These are phyloP conservation scores for Cecidostiba fungosa DNA, from an alignment of 2,888 invertebrate genomes.

Conservation along the genomic window DNA sequence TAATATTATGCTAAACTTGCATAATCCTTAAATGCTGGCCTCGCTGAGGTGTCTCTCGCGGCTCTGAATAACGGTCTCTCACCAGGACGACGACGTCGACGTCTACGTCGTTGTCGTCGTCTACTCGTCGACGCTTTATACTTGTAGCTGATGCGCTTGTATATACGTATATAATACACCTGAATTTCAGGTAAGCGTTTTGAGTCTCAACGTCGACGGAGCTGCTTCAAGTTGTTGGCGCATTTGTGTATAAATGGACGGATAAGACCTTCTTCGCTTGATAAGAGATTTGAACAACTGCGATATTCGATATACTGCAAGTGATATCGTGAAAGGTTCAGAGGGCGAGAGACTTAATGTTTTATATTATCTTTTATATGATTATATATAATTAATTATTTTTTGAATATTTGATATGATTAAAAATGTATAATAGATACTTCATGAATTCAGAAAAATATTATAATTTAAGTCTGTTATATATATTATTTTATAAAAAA, in stretches of 20 bases:
- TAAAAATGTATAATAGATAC: too few relatives aligned
- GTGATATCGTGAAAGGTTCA: neutral
- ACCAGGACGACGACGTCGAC: constrained; percentile 1
- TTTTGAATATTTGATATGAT: too few relatives aligned
- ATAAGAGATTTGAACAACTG: constrained; percentile 12
- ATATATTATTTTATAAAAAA: too few relatives aligned
- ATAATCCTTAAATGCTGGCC: constrained; percentile 77
- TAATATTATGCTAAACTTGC: constrained; percentile 78
- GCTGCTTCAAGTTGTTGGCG: neutral
- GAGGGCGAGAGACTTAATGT: neutral
- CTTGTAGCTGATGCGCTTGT: neutral
- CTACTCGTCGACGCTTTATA: neutral
- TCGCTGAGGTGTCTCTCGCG: constrained; percentile 51
- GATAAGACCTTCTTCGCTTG: neutral
- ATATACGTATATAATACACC: constrained; percentile 16
- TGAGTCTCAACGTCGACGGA: constrained; percentile 20
- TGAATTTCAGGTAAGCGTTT: constrained; percentile 38
- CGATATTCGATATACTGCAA: constrained; percentile 28
- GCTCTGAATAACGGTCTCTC: constrained; percentile 50
- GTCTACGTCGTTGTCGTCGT: neutral
- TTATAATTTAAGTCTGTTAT: too few relatives aligned
- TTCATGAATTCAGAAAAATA: too few relatives aligned
- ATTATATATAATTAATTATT: neutral
- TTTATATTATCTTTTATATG: neutral
- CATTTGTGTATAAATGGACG: neutral